Conservation (phyloP, 2,113 vertebrate genomes). For the Gymnogyps californianus region DNA sequence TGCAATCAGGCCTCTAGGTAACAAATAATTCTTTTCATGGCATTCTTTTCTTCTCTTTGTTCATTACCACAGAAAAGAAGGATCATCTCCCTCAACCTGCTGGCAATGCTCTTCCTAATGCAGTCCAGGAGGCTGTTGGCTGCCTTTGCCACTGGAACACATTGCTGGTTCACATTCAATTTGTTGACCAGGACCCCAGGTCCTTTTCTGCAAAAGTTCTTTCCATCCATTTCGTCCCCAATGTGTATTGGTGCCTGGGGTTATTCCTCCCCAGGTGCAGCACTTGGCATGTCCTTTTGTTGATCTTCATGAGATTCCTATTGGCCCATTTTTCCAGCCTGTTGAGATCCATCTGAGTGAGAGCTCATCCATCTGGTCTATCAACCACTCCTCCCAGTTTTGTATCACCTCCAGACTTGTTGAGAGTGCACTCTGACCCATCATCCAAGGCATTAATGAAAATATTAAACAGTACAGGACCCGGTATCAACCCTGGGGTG, state of each 20-base stretch:
- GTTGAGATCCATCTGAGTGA: background rate
- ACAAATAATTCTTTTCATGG: background rate
- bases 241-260: background rate
- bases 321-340: background rate
- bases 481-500: background rate
- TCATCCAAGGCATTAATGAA: background rate
- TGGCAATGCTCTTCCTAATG: background rate
- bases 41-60: background rate
- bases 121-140: background rate
- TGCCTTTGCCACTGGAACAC: background rate
- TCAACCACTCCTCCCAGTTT: background rate
- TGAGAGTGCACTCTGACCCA: background rate
- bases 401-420: background rate
- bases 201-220: background rate
- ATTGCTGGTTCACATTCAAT: fast-evolving
- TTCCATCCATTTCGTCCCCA: background rate
- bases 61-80: background rate
- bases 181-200: background rate
- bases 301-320: background rate
- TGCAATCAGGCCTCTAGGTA: background rate
- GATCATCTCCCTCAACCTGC: background rate
- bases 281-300: background rate
- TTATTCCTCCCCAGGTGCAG: background rate
- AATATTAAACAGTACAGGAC: background rate
- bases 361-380: background rate